Base-by-base conservation (phyloP, 2,113 vertebrate species). In the Drymodes brunneopygia region DNA sequence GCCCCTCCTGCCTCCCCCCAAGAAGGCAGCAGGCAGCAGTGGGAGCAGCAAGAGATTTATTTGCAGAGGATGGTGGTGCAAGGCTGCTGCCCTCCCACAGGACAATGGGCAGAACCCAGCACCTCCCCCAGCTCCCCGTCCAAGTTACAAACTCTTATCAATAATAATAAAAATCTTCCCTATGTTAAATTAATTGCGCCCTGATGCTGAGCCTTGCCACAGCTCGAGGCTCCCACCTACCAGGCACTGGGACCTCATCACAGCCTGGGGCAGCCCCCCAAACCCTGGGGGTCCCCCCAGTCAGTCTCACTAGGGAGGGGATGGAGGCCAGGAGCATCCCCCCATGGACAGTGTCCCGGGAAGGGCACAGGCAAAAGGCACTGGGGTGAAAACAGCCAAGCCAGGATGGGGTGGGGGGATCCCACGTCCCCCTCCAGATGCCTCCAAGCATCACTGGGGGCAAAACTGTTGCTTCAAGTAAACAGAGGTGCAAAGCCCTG, bases 101-200 rank as follows among this genome's bases (percentile, higher is more conserved):
- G 65, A 50, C 2, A 1, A 84, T n/a, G 60, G 70, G 69, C 78
- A 81, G 69, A 94, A 70, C 53, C 56, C 80, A 57, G 40, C 66
- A 24, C 20, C 24, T 29, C 53, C 33, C 28, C 42, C 71, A 79
- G 40, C 67, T 81, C 71, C 86, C 77, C 4, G 1, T 80, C 93
- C 86, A 94, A 95, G 91, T 92, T 96, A 94, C 94, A 95, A 95
- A 96, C 86, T 91, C 14, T 80, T 94, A 94, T 86, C 94, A 93
- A 95, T 93, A 96, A 95, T 96, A 95, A 96, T 95, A 96, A 96
- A 96, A 94, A 94, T 84, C 58, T 95, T 47, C 42, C 62, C 88
- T 83, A 94, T 6, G 14, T 96, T 96, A 96, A 95, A 64, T 95
- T 94, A 96, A 51, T 64, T 7, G 3, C 0, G 1, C 28, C 57